Evolutionary conservation across 2,888 invertebrate species (phyloP), one percentile per base, ranked within the genome.

Genomic region (Microplitis manilae): DNA sequence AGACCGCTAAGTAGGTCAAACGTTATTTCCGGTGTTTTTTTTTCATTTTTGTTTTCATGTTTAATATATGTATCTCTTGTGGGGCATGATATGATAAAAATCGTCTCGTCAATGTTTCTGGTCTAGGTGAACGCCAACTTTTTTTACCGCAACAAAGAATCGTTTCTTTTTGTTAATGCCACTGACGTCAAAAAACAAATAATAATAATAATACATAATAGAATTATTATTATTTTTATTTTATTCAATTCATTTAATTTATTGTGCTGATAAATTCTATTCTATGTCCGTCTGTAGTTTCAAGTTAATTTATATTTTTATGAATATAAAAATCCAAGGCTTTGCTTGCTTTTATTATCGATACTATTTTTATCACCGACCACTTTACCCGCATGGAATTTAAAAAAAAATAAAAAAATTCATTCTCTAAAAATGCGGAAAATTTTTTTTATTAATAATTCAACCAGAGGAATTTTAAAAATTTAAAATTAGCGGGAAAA

Each of bases 1-100:
- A 50, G 50, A 50, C 50, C 50, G 13, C 20, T 20, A 50, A 50
- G 50, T 71, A 15, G 71, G 71, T 71, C 71, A 71, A 59, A 30
- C 38, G 30, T 61, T 30, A 59, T 20, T 59, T 60, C 61, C 60
- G 41, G 15, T 59, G 30, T 30, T n/a, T 30, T 15, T 13, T 6
- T 59, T 6, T 59, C 41, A 13, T 70, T 61, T 13, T 20, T 38
- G 7, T 30, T 13, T 61, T 20, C 61, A 38, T 71, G 61, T 61
- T 50, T 50, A 50, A 50, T 50, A 50, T 15, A 61, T 71, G 59
- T 39, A 15, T 60, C 61, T 71, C n/a, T 61, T 60, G 39, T 38
- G 50, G 50, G 13, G 50, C 13, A 50, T 50, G 9, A 50, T 13
- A 13, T 13, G 71, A 71, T 71, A 71, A 71, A 39, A 71, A 71